These are phyloP conservation scores for Gila robusta DNA, from an alignment of 2,797 vertebrate genomes.

Conservation along the genomic window DNA sequence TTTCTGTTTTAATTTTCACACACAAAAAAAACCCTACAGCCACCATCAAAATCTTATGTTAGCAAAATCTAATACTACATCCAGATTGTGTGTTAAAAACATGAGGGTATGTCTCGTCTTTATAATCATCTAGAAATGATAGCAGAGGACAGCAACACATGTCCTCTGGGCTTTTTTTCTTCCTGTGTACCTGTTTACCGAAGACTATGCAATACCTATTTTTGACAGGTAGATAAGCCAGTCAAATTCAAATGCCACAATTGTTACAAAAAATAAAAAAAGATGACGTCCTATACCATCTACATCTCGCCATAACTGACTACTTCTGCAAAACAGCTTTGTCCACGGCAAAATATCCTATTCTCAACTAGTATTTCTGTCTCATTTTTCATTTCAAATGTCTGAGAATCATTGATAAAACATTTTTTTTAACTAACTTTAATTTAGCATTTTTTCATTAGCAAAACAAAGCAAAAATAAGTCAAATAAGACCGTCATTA, in stretches of 20 bases:
- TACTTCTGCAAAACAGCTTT: not conserved
- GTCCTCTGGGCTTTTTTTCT: conserved; percentile 17
- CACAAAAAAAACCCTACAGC: not conserved
- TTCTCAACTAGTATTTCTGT: not conserved
- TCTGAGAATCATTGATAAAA: not conserved
- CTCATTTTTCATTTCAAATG: not conserved
- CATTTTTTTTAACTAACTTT: too few species aligned
- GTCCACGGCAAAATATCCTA: not conserved
- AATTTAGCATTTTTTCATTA: not conserved
- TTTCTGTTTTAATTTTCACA: not conserved
- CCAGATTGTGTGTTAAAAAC: not conserved
- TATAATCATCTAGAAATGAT: conserved; percentile 8
- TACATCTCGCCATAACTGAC: not conserved
- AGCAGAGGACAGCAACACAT: not conserved
- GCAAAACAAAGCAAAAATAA: not conserved
- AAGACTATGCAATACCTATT: not conserved
- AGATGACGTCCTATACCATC: not conserved
- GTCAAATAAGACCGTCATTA: not conserved
- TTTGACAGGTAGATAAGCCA: not conserved
- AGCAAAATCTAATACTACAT: not conserved
- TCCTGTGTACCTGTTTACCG: not conserved
- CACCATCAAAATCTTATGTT: not conserved
- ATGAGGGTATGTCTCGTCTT: not conserved
- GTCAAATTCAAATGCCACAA: not conserved
- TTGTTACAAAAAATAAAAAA: not conserved